Percentiles rank a stretch among this genome's conserved stretches.
phyloP scores from a whole-genome alignment of 2,888 invertebrate genomes.

The Drosophila tanythrix region DNA sequence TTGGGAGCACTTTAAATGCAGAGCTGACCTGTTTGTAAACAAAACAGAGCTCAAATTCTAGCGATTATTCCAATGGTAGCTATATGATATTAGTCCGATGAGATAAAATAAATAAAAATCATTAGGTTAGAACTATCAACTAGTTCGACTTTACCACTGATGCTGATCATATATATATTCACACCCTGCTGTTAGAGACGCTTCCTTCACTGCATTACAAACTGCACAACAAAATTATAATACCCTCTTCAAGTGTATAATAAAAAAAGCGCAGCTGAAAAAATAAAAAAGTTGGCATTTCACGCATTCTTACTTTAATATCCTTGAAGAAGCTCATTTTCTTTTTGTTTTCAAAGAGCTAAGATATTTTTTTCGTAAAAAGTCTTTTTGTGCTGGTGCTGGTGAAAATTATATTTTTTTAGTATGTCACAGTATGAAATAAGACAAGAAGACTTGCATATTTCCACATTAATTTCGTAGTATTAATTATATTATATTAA shows the following conservation, averaged over 20 bases:
- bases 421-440: no score
- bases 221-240: neutral
- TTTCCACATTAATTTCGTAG: no score
- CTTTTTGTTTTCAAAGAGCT: neutral
- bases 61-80: neutral
- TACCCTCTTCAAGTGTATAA: neutral
- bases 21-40: neutral
- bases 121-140: neutral
- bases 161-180: neutral
- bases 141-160: neutral
- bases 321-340: neutral
- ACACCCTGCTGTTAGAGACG: fast-evolving
- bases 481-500: no score
- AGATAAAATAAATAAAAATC: neutral
- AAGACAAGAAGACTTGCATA: no score
- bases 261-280: neutral
- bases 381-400: no score
- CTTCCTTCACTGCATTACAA: neutral
- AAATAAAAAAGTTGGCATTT: neutral
- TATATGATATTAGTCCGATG: neutral
- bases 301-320: neutral
- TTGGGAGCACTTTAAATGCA: neutral
- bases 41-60: no score
- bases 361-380: neutral
- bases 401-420: no score